These are phyloP conservation scores for Melinaea marsaeus DNA, from an alignment of 2,888 invertebrate species.

Conservation along the genomic window DNA sequence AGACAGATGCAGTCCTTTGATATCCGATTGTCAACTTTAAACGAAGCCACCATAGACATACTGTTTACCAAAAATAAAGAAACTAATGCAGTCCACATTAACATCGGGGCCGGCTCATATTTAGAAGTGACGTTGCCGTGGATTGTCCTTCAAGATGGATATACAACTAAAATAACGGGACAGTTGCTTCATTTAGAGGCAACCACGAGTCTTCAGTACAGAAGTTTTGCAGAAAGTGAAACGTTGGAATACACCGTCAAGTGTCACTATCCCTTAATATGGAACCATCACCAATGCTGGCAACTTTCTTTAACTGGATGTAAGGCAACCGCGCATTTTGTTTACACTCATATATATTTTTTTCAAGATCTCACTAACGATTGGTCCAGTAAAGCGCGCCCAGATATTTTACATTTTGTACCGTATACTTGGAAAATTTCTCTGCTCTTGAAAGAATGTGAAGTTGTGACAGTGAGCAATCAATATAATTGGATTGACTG, in stretches of 20 bases:
- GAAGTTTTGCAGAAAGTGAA: slow-evolving; percentile 95
- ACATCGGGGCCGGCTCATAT: slow-evolving; percentile 96
- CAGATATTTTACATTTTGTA: slow-evolving; percentile 95
- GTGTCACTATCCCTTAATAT: slow-evolving; percentile 93
- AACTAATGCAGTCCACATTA: slow-evolving; percentile 97
- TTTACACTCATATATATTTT: slow-evolving; percentile 97
- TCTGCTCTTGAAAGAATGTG: slow-evolving; percentile 94
- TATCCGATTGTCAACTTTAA: slow-evolving; percentile 91
- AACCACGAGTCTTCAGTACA: slow-evolving; percentile 95
- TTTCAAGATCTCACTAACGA: slow-evolving; percentile 97
- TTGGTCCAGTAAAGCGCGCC: slow-evolving; percentile 95
- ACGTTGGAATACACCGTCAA: slow-evolving; percentile 94
- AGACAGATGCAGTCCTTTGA: slow-evolving; percentile 95
- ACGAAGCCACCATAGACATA: slow-evolving; percentile 96
- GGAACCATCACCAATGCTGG: slow-evolving; percentile 99
- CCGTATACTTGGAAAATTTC: slow-evolving; percentile 98
- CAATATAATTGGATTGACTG: slow-evolving; percentile 99
- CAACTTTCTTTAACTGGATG: slow-evolving; percentile 93
- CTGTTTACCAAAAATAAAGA: slow-evolving; percentile 96
- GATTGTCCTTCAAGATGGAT: slow-evolving; percentile 92
- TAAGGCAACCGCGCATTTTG: slow-evolving; percentile 94
- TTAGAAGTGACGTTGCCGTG: slow-evolving; percentile 97
- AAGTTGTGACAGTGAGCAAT: slow-evolving; percentile 94
- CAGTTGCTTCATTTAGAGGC: slow-evolving; percentile 96
- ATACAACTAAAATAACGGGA: slow-evolving; percentile 93